These are phyloP conservation scores for Sinocyclocheilus anophthalmus DNA, from an alignment of 2,113 vertebrate species.

Conservation along the genomic window DNA sequence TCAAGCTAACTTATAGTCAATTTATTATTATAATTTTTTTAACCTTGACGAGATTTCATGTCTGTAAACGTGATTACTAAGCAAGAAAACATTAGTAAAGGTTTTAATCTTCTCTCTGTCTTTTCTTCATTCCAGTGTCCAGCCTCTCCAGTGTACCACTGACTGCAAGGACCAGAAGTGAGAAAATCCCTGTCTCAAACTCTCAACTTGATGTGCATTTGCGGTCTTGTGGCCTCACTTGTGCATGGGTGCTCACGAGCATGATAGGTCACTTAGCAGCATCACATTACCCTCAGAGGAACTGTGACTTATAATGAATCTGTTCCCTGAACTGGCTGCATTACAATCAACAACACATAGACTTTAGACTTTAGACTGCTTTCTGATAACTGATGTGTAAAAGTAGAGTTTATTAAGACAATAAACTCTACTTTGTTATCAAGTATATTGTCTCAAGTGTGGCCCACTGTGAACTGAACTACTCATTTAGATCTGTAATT, in stretches of 20 bases:
- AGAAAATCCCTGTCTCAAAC: constrained; percentile 53
- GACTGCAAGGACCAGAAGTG: constrained; percentile 75
- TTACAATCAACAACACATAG: background rate
- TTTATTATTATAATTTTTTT: too few relatives aligned
- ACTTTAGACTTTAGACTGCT: constrained; percentile 42
- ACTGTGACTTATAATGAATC: background rate
- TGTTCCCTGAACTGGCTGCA: background rate
- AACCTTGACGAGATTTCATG: background rate
- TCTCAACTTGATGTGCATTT: background rate
- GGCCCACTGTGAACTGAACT: background rate
- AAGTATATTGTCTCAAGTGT: background rate
- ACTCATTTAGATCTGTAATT: background rate
- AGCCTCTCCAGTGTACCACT: constrained; percentile 72
- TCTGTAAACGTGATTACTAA: background rate
- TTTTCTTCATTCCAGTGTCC: constrained; percentile 63
- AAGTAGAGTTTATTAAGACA: background rate
- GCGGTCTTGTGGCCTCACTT: background rate
- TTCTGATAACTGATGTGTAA: constrained; percentile 1
- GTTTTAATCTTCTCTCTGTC: background rate
- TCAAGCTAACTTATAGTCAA: background rate
- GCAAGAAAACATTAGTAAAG: background rate
- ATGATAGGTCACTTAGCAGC: background rate
- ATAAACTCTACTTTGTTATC: too few relatives aligned
- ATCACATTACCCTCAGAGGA: background rate
- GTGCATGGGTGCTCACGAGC: too few relatives aligned